Evolutionary conservation across 2,888 invertebrate species (phyloP).

Genomic region (Buathra laborator): DNA sequence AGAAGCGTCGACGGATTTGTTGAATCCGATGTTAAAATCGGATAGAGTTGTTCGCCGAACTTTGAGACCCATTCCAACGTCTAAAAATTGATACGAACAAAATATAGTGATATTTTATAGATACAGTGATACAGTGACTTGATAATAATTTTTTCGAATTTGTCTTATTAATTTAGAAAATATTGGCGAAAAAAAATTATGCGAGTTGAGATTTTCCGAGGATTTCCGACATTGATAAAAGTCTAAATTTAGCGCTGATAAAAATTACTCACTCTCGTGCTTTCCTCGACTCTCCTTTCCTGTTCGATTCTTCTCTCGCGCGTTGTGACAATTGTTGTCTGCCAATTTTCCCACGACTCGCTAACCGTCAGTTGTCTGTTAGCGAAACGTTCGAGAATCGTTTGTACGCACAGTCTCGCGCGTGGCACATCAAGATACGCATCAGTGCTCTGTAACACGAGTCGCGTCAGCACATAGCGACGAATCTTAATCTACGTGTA

Average conservation of each 20-base stretch:
- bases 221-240: not conserved
- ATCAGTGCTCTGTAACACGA: conserved; percentile 85
- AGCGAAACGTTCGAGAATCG: conserved; percentile 89
- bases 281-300: conserved; percentile 86
- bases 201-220: not conserved
- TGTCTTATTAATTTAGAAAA: not conserved
- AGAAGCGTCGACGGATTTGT: conserved; percentile 87
- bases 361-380: conserved; percentile 89
- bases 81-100: conserved; percentile 82
- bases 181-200: not conserved
- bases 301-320: conserved; percentile 84
- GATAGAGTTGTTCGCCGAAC: conserved; percentile 91
- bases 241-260: conserved; percentile 60
- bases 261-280: conserved; percentile 82
- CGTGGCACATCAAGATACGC: conserved; percentile 90
- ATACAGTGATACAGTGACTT: not conserved
- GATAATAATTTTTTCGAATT: not conserved
- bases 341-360: conserved; percentile 91
- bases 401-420: conserved; percentile 89
- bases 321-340: conserved; percentile 87
- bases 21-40: conserved; percentile 89
- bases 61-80: conserved; percentile 89
- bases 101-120: conserved; percentile 62
- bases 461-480: conserved; percentile 27
- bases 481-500: conserved; percentile 9